phyloP scores from a whole-genome alignment of 2,888 invertebrate species.

The Ischnus inquisitorius region DNA sequence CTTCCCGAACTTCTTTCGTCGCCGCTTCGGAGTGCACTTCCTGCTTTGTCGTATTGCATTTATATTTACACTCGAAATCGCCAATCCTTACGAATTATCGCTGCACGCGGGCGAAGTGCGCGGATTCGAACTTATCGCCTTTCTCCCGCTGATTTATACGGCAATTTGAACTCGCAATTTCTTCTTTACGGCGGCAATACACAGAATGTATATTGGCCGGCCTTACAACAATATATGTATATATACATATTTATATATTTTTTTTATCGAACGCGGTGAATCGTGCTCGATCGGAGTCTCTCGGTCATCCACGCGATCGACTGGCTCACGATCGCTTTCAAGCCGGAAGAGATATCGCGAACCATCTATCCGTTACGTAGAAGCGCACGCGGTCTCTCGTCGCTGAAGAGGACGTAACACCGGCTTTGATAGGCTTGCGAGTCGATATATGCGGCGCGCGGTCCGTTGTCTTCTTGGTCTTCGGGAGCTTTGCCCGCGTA shows the following conservation, averaged over 20 bases:
- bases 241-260: background rate
- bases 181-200: background rate
- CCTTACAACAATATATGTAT: background rate
- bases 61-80: background rate
- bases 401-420: constrained; percentile 36
- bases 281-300: constrained; percentile 32
- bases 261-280: constrained; percentile 1
- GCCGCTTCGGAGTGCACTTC: background rate
- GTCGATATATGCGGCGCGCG: background rate
- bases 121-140: background rate
- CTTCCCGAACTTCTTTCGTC: background rate
- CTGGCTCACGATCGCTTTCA: constrained; percentile 71
- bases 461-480: background rate
- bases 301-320: constrained; percentile 48
- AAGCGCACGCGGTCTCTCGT: constrained; percentile 49
- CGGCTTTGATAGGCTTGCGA: constrained; percentile 25
- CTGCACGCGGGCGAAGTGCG: background rate
- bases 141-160: background rate
- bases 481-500: constrained; percentile 19
- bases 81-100: constrained; percentile 19
- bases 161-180: background rate
- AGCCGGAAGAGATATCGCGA: constrained; percentile 76
- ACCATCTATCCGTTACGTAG: constrained; percentile 75
- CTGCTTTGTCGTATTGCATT: constrained; percentile 8
- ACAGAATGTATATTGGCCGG: background rate